Evolutionary conservation across 1,140 invertebrate genomes (phyloP), one percentile per base, ranked within the genome.

Genomic region (Papilio glaucus): DNA sequence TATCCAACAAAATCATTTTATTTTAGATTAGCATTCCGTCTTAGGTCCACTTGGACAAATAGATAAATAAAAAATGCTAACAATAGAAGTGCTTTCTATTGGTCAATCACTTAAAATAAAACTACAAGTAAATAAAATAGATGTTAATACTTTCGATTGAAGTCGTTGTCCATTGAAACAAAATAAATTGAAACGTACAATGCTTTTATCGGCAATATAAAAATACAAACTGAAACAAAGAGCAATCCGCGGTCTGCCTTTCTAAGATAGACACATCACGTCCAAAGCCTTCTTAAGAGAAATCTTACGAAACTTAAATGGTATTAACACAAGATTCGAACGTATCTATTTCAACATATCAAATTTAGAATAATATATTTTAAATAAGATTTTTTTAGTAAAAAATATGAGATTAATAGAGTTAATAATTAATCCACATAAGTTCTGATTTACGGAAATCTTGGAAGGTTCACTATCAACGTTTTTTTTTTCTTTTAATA

Each of bases 231-330:
- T 33, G 6, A 33, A 33, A 33, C 6, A 24, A 53, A 53, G 49
- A 57, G 49, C 49, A 57, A 10, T 57, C 49, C 21, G 49, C 24
- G 49, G 49, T 57, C 49, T 57, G 49, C 49, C 9, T 24, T 10
- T 57, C 49, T 24, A 57, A 57, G 49, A 57, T 57, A 57, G 49
- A 57, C 21, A 49, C 24, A 57, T 24, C 49, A 57, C 21, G 9
- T 24, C 15, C 18, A 49, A 57, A 57, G 49, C 49, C 21, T 57
- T 26, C 49, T 57, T 26, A 4, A 49, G 45, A 49, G 45, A 24
- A 57, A 57, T 57, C 49, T 57, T 57, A 21, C 49, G 49, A 57
- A 24, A 57, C 49, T 57, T 57, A 57, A 57, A 57, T 26, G 10
- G 49, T 21, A 57, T 57, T 57, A 57, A 26, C 49, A 57, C 49